phyloP scores from a whole-genome alignment of 1,140 invertebrate genomes.

The Drosophila sp. region DNA sequence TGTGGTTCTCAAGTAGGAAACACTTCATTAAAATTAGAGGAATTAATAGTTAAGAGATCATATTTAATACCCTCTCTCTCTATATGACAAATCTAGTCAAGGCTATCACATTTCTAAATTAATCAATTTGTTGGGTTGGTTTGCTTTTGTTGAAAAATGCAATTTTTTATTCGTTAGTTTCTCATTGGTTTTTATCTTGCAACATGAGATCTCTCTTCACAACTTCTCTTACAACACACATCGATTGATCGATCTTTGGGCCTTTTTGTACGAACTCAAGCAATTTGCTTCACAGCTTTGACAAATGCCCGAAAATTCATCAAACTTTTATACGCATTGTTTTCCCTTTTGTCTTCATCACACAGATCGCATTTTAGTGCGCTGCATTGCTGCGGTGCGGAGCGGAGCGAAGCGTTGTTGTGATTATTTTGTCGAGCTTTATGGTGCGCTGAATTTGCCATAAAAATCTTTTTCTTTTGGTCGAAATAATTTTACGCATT shows the following conservation, averaged over 20 bases:
- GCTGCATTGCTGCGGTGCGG: background rate
- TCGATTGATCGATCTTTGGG: constrained; percentile 37
- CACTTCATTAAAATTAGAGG: too few relatives aligned
- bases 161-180: constrained; percentile 2
- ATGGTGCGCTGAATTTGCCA: constrained; percentile 49
- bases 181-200: background rate
- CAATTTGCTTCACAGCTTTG: constrained; percentile 58
- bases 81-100: constrained; percentile 15
- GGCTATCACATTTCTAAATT: background rate
- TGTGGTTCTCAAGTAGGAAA: too few relatives aligned
- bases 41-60: too few relatives aligned
- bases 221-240: constrained; percentile 31
- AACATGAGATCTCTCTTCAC: background rate
- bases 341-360: constrained; percentile 51
- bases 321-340: constrained; percentile 45
- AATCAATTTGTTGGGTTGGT: background rate
- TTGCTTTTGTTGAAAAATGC: background rate
- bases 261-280: background rate
- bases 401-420: constrained; percentile 11
- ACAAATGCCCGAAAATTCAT: constrained; percentile 69
- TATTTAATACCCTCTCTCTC: too few relatives aligned
- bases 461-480: constrained; percentile 44
- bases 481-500: constrained; percentile 66
- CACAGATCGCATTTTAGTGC: background rate
- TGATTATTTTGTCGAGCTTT: constrained; percentile 27